A percentile compares a stretch with the other conserved stretches of the same genome.
These are phyloP conservation scores for Agriopis leucophaearia DNA, from an alignment of 2,888 invertebrate genomes.

Conservation along the genomic window DNA sequence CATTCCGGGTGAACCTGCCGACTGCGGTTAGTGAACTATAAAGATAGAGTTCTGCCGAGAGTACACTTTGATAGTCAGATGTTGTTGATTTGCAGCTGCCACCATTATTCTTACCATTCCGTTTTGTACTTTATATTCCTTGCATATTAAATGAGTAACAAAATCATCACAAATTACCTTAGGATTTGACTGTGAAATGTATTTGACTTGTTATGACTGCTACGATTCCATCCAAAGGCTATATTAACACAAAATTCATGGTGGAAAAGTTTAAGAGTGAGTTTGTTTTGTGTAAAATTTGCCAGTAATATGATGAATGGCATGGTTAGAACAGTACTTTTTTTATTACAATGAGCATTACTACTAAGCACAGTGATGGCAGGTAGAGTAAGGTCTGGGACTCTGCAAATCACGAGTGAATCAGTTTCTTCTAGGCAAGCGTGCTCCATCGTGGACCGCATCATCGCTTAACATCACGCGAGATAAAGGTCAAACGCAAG, in stretches of 20 bases:
- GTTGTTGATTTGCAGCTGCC: slow-evolving; percentile 71
- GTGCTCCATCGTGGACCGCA: no score
- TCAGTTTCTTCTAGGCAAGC: no score
- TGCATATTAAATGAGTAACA: slow-evolving; percentile 84
- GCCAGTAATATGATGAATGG: not conserved
- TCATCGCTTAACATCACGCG: no score
- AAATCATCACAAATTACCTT: slow-evolving; percentile 85
- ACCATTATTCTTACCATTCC: slow-evolving; percentile 61
- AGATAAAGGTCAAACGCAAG: no score
- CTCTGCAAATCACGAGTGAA: no score
- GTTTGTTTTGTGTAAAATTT: not conserved
- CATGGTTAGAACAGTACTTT: not conserved
- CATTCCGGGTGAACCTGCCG: not conserved
- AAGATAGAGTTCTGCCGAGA: slow-evolving; percentile 41
- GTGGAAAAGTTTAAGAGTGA: slow-evolving; percentile 66
- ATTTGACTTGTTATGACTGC: slow-evolving; percentile 66
- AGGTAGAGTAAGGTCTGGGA: no score
- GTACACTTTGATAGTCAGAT: slow-evolving; percentile 75
- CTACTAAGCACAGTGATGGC: no score
- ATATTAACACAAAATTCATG: slow-evolving; percentile 64
- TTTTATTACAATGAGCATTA: not conserved
- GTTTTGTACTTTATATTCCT: slow-evolving; percentile 83
- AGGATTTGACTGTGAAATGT: slow-evolving; percentile 84
- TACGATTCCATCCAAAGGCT: slow-evolving; percentile 56
- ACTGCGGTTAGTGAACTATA: slow-evolving; percentile 1